Evolutionary conservation across 2,113 vertebrate species (phyloP).

Genomic region (Lucifuga dentata): DNA sequence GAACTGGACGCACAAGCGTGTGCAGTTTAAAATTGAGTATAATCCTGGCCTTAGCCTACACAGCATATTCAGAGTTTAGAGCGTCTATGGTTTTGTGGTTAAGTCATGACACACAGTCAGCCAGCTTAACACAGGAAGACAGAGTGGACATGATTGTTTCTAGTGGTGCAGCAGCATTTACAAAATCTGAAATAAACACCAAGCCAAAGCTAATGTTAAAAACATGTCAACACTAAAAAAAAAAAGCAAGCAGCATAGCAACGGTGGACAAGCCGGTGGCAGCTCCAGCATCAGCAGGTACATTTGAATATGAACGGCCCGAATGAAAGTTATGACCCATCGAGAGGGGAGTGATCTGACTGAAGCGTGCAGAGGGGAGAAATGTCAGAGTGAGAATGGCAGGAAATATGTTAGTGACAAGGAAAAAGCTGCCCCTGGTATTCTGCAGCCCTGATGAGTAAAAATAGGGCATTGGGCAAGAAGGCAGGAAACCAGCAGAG

Average conservation of each 20-base stretch:
- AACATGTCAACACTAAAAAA: slow-evolving; percentile 21
- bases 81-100: slow-evolving; percentile 15
- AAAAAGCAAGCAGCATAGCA: slow-evolving; percentile 12
- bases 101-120: slow-evolving; percentile 18
- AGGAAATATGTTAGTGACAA: slow-evolving; percentile 88
- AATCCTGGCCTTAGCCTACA: not conserved
- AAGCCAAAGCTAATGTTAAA: slow-evolving; percentile 33
- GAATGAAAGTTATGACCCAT: slow-evolving; percentile 78
- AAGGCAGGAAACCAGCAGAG: slow-evolving; percentile 93
- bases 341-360: slow-evolving; percentile 66
- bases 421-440: slow-evolving; percentile 95
- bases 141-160: slow-evolving; percentile 48
- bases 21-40: too few relatives aligned
- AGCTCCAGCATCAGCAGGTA: slow-evolving; percentile 45
- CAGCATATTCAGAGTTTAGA: slow-evolving; percentile 4
- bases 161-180: slow-evolving; percentile 43
- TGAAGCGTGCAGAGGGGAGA: slow-evolving; percentile 63
- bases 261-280: slow-evolving; percentile 31
- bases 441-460: slow-evolving; percentile 87
- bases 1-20: too few relatives aligned
- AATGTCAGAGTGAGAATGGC: slow-evolving; percentile 85
- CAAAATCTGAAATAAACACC: slow-evolving; percentile 61
- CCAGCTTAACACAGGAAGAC: slow-evolving; percentile 28
- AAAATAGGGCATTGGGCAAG: slow-evolving; percentile 96
- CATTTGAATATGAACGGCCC: slow-evolving; percentile 73